Percentiles rank a stretch among this genome's conserved stretches.
Evolutionary conservation across 1,140 invertebrate genomes (phyloP).

Genomic region (Meloidogyne floridensis): DNA sequence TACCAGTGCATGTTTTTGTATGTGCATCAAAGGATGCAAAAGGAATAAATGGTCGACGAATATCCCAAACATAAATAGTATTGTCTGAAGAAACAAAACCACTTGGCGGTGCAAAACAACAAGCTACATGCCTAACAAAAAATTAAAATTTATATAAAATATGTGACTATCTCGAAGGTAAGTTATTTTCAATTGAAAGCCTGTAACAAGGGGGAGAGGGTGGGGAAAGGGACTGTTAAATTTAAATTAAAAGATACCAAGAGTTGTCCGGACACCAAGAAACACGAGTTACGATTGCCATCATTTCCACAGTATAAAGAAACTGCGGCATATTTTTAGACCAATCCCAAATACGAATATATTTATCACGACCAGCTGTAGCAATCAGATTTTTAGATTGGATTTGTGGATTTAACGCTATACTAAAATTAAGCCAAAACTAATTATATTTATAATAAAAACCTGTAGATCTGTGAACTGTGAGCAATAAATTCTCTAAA

Average conservation of each 20-base stretch:
- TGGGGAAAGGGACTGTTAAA: no score
- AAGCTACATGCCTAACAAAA: slow-evolving; percentile 28
- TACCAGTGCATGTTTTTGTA: slow-evolving; percentile 32
- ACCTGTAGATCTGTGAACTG: slow-evolving; percentile 32
- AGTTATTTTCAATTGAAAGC: no score
- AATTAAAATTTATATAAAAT: neutral
- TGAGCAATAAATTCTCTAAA: slow-evolving; percentile 42
- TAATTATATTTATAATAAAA: neutral
- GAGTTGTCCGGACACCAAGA: slow-evolving; percentile 47
- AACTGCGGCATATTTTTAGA: slow-evolving; percentile 33
- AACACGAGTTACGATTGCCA: slow-evolving; percentile 41
- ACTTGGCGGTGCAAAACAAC: slow-evolving; percentile 30
- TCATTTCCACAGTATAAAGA: slow-evolving; percentile 49
- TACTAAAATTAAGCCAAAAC: slow-evolving; percentile 14
- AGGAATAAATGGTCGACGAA: slow-evolving; percentile 44
- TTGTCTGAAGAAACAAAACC: slow-evolving; percentile 34
- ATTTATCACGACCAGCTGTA: slow-evolving; percentile 46
- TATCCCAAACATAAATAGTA: slow-evolving; percentile 48
- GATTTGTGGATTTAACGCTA: slow-evolving; percentile 45
- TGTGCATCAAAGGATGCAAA: slow-evolving; percentile 38
- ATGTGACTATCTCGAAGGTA: neutral
- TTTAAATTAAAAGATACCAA: slow-evolving; percentile 23
- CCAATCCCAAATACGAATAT: slow-evolving; percentile 51
- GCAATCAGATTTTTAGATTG: slow-evolving; percentile 39
- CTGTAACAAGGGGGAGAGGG: neutral